Conservation (phyloP, 1,140 invertebrate genomes). For the Coelopa frigida region DNA sequence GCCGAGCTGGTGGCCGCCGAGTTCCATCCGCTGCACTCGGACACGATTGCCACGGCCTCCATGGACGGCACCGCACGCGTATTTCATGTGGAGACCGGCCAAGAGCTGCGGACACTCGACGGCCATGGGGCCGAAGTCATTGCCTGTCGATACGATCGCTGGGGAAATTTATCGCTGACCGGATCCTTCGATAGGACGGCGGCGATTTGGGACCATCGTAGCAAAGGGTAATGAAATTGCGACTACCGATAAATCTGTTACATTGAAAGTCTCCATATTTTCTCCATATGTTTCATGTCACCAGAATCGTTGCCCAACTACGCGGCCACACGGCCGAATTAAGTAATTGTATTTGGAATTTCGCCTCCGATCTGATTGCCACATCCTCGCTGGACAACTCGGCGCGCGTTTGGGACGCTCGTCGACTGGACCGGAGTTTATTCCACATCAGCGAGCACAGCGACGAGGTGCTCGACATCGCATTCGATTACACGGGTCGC, state of each 20-base stretch:
- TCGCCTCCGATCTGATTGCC: conserved; percentile 60
- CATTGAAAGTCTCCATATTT: too few species aligned
- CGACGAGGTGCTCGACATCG: conserved; percentile 69
- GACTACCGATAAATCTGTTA: not conserved
- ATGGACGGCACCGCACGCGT: conserved; percentile 68
- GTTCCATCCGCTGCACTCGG: conserved; percentile 56
- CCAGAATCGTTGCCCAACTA: conserved; percentile 56
- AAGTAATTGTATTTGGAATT: conserved; percentile 69
- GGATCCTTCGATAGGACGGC: conserved; percentile 74
- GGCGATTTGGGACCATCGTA: conserved; percentile 65
- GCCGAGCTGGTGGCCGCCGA: conserved; percentile 64
- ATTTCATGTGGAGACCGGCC: conserved; percentile 58
- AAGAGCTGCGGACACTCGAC: conserved; percentile 54
- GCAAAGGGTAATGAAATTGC: conserved; percentile 53
- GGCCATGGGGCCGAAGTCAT: conserved; percentile 71
- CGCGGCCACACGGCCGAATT: conserved; percentile 64
- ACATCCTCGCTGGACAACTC: conserved; percentile 68
- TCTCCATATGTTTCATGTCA: conserved; percentile 5
- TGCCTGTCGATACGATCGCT: conserved; percentile 60
- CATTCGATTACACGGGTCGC: conserved; percentile 63
- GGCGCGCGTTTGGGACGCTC: conserved; percentile 66
- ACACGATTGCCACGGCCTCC: conserved; percentile 61
- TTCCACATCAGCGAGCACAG: conserved; percentile 58
- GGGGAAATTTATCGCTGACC: conserved; percentile 63
- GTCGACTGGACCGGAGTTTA: conserved; percentile 51